Conservation (phyloP, 2,888 invertebrate genomes). For the Synergus itoensis region DNA sequence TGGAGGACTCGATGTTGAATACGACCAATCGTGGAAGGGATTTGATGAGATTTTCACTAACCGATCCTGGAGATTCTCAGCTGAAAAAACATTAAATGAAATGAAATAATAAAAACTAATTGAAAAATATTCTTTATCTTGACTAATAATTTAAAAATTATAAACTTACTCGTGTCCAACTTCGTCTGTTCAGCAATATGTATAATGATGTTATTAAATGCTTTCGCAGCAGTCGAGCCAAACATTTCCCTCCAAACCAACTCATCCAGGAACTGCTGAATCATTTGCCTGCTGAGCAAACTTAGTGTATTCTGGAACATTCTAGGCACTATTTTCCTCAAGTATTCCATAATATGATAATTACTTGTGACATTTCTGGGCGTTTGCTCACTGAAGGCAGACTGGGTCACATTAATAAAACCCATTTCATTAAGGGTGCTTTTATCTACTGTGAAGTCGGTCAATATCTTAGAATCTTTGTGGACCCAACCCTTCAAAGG, state of each 20-base stretch:
- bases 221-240: conserved; percentile 87
- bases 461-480: conserved; percentile 87
- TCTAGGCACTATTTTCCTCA: conserved; percentile 90
- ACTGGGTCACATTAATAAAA: conserved; percentile 87
- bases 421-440: conserved; percentile 88
- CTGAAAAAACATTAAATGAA: conserved; percentile 58
- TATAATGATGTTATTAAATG: conserved; percentile 89
- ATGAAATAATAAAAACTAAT: neutral
- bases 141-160: neutral
- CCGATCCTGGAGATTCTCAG: conserved; percentile 77
- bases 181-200: conserved; percentile 90
- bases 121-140: neutral
- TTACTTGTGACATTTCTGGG: conserved; percentile 82
- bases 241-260: conserved; percentile 93
- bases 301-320: conserved; percentile 95
- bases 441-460: conserved; percentile 92
- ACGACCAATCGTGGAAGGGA: conserved; percentile 85
- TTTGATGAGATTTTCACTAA: conserved; percentile 80
- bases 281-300: conserved; percentile 89
- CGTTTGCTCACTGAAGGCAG: conserved; percentile 78
- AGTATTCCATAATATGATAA: conserved; percentile 91
- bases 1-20: conserved; percentile 59
- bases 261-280: conserved; percentile 94
- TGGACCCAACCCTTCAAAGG: conserved; percentile 90
- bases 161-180: conserved; percentile 82